A percentile compares a stretch with the other conserved stretches of the same genome.
These are phyloP conservation scores for Cepaea nemoralis DNA, from an alignment of 1,140 invertebrate species.

Conservation along the genomic window DNA sequence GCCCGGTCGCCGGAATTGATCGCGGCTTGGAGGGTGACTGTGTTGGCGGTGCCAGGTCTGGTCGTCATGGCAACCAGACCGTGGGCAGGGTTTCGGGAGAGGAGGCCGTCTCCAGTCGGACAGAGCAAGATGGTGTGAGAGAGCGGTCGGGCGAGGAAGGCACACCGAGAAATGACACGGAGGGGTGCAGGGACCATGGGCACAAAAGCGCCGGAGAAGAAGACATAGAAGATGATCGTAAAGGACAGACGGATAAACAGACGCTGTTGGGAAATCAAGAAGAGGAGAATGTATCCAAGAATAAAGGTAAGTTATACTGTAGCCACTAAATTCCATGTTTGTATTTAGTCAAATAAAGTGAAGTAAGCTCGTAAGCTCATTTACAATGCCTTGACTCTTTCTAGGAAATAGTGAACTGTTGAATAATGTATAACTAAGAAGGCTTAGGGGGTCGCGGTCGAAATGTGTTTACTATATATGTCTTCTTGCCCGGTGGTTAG, in stretches of 20 bases:
- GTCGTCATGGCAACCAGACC: constrained; percentile 33
- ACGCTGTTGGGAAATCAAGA: neutral
- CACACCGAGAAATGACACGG: neutral
- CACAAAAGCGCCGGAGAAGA: neutral
- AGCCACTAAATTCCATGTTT: no score
- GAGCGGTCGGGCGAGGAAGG: neutral
- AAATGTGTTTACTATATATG: no score
- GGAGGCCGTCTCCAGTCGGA: neutral
- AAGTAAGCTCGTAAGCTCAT: no score
- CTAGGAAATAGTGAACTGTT: no score
- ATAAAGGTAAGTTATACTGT: neutral
- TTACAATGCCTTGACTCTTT: no score
- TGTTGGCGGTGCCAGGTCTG: neutral
- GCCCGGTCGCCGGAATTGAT: neutral
- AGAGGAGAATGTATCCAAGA: neutral
- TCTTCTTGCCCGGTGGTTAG: no score
- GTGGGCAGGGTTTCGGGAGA: neutral
- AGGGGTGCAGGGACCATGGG: neutral
- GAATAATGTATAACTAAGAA: no score
- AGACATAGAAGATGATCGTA: neutral
- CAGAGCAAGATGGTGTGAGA: neutral
- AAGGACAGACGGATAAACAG: neutral
- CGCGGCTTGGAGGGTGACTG: neutral
- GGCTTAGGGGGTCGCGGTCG: no score
- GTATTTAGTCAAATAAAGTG: no score